Evolutionary conservation across 2,797 vertebrate genomes (phyloP).

Genomic region (Cyprinodon diabolis): DNA sequence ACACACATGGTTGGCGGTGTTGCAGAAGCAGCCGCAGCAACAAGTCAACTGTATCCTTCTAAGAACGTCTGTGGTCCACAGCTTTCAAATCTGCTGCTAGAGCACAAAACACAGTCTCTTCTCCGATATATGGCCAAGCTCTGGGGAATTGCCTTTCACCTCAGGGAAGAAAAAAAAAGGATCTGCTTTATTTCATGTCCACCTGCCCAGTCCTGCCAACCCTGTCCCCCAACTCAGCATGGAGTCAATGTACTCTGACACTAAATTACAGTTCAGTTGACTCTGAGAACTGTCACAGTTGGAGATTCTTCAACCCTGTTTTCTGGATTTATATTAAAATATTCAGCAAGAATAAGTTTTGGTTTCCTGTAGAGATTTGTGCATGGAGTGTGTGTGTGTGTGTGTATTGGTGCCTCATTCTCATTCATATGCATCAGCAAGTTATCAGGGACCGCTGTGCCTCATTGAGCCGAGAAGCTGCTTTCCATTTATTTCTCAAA

Average conservation of each 20-base stretch:
- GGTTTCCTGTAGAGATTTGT: constrained; percentile 41
- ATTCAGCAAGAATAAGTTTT: constrained; percentile 58
- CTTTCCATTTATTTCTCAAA: constrained; percentile 73
- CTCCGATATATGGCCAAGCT: constrained; percentile 14
- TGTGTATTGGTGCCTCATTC: constrained; percentile 43
- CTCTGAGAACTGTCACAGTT: constrained; percentile 20
- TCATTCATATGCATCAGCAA: constrained; percentile 74
- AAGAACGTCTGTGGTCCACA: constrained; percentile 47
- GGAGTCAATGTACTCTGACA: constrained; percentile 31
- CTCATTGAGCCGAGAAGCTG: constrained; percentile 73
- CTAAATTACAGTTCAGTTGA: constrained; percentile 47
- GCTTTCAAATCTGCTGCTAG: constrained; percentile 56
- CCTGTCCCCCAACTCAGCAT: constrained; percentile 29
- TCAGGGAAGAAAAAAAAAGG: constrained; percentile 27
- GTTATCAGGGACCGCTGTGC: constrained; percentile 73
- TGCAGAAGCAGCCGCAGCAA: constrained; percentile 33
- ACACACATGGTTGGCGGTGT: constrained; percentile 48
- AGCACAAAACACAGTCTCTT: constrained; percentile 23
- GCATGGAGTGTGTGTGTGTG: background rate
- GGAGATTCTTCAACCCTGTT: constrained; percentile 37
- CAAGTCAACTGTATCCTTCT: constrained; percentile 53
- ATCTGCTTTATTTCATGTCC: constrained; percentile 53
- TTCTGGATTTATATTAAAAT: constrained; percentile 44
- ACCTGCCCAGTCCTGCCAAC: constrained; percentile 33
- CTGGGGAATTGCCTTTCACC: constrained; percentile 38